Evolutionary conservation across 2,797 vertebrate species (phyloP), one percentile per base, ranked within the genome.

Genomic region (Denticeps clupeoides): DNA sequence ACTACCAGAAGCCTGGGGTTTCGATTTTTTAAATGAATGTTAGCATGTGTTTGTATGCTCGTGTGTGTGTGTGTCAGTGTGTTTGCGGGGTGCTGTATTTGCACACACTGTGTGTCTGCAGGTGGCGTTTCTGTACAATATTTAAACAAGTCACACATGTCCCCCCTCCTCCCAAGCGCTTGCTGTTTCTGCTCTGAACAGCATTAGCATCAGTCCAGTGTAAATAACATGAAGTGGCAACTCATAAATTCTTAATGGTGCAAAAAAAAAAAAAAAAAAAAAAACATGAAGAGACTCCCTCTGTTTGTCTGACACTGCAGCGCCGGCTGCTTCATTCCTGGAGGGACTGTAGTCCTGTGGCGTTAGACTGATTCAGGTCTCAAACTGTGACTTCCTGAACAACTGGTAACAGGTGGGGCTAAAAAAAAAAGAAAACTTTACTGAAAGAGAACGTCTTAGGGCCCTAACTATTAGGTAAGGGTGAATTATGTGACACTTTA

Each of bases 161-260:
- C 74, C 69, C 50, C 26, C 1, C 19, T 12, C 45, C 64, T 40
- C 56, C 56, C 59, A 45, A 63, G 38, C 10, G 78, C 65, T 73
- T 74, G 75, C 63, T 70, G 74, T 81, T 82, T 78, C 69, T 80
- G 82, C 78, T 83, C 71, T 72, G 80, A 78, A 73, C 83, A 82
- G 77, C 82, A 79, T 79, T 73, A 77, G 75, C 78, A 81, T 81
- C 86, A 84, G 77, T 86, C 83, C 82, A 80, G 81, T 87, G 85
- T 87, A 89, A 90, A 87, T 90, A 90, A 90, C 85, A 73, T 75
- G 81, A 88, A 88, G 85, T 88, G 87, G 87, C 88, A 89, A 88
- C 85, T 82, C 81, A 86, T 89, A 84, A 88, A 90, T 88, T 87
- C 74, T 88, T 89, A 85, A 90, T 86, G 83, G 83, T 77, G 80